phyloP scores from a whole-genome alignment of 2,113 vertebrate species.

The Pithys albifrons region DNA sequence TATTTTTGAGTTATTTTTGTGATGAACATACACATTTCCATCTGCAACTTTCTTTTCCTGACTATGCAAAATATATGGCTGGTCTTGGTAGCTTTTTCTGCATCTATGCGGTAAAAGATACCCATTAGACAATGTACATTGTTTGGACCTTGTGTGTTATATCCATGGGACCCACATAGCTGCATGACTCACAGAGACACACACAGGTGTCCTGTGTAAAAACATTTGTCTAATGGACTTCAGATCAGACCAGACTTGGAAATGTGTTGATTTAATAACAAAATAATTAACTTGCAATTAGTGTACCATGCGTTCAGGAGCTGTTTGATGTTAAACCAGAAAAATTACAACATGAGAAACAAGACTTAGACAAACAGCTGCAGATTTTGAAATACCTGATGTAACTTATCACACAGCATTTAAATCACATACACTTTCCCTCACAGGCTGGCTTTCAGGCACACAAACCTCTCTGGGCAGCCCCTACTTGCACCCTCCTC shows the following conservation, averaged over 20 bases:
- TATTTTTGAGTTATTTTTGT: conserved; percentile 40
- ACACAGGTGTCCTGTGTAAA: fast-evolving
- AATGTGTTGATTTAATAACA: not conserved
- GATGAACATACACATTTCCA: not conserved
- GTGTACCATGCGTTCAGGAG: not conserved
- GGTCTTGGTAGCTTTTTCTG: not conserved
- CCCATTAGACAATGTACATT: fast-evolving
- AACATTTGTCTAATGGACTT: not conserved
- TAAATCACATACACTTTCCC: fast-evolving
- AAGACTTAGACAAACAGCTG: not conserved
- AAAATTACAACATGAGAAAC: not conserved
- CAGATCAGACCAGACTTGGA: not conserved
- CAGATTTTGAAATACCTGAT: not conserved
- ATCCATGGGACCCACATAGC: not conserved
- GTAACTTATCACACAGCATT: not conserved
- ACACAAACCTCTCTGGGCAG: not conserved
- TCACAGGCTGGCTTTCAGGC: not conserved
- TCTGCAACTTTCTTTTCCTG: not conserved
- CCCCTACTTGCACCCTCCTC: not conserved
- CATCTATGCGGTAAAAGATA: not conserved
- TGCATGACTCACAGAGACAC: not conserved
- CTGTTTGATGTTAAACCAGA: not conserved
- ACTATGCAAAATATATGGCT: not conserved
- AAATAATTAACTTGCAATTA: not conserved
- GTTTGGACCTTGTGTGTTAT: not conserved